A percentile compares a stretch with the other conserved stretches of the same genome.
Evolutionary conservation across 2,888 invertebrate species (phyloP).

Genomic region (Patella ulyssiponensis): DNA sequence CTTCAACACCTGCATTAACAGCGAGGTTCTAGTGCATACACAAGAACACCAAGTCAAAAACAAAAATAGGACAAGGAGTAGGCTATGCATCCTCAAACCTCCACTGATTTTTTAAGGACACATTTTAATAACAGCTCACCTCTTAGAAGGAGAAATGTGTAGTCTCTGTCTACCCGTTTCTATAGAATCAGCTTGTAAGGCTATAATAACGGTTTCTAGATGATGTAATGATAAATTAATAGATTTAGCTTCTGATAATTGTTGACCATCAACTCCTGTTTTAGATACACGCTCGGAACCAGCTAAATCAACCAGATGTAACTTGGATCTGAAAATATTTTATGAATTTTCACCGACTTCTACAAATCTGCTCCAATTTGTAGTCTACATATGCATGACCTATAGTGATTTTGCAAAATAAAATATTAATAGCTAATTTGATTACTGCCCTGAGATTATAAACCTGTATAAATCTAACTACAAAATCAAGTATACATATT

Average conservation of each 20-base stretch:
- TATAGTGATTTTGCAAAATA: too few species aligned
- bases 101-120: background rate
- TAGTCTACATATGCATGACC: too few species aligned
- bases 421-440: too few species aligned
- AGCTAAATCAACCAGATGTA: conserved; percentile 69
- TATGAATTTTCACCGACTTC: too few species aligned
- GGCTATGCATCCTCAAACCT: background rate
- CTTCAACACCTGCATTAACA: too few species aligned
- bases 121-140: background rate
- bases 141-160: conserved; percentile 14
- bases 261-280: conserved; percentile 64
- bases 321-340: conserved; percentile 60
- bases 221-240: conserved; percentile 70
- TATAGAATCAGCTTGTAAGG: conserved; percentile 57
- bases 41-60: background rate
- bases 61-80: background rate
- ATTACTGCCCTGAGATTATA: too few species aligned
- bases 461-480: too few species aligned
- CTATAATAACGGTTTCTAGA: conserved; percentile 67
- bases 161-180: conserved; percentile 16
- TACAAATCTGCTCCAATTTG: too few species aligned
- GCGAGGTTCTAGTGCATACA: too few species aligned
- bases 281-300: conserved; percentile 69
- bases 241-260: conserved; percentile 66
- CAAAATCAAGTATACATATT: too few species aligned